Conservation (phyloP, 2,113 vertebrate species). For the Pleuronectes platessa region DNA sequence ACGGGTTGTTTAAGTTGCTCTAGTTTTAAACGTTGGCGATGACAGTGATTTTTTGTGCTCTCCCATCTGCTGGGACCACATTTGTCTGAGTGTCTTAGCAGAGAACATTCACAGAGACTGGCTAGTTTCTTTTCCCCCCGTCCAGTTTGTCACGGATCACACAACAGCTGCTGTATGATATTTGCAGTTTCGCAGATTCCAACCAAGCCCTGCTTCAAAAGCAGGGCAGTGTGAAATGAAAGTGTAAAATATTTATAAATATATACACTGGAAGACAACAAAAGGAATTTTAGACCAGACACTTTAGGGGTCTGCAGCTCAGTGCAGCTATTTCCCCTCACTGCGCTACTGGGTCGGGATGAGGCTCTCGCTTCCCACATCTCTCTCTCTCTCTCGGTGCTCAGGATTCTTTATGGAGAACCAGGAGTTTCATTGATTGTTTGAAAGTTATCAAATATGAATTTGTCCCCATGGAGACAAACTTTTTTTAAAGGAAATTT, state of each 20-base stretch:
- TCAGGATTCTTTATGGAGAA: too few relatives aligned
- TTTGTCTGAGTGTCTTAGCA: constrained; percentile 25
- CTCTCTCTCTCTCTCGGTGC: background rate
- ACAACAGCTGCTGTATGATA: constrained; percentile 67
- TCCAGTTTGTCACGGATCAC: constrained; percentile 60
- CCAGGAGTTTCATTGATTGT: too few relatives aligned
- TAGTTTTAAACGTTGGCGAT: background rate
- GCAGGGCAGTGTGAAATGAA: constrained; percentile 60
- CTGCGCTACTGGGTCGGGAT: constrained; percentile 13
- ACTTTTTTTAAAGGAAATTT: background rate
- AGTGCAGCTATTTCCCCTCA: constrained; percentile 22
- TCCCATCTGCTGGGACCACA: constrained; percentile 14
- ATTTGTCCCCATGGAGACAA: background rate
- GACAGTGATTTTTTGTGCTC: background rate
- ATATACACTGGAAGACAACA: constrained; percentile 64
- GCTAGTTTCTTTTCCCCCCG: constrained; percentile 19
- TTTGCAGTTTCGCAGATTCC: constrained; percentile 62
- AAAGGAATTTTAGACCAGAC: constrained; percentile 68
- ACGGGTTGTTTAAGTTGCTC: background rate
- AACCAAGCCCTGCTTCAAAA: constrained; percentile 50
- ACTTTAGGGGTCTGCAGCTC: constrained; percentile 43
- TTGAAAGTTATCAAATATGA: too few relatives aligned
- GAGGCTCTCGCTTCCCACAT: background rate
- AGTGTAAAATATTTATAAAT: constrained; percentile 72
- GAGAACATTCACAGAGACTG: constrained; percentile 14